A percentile compares a stretch with the other conserved stretches of the same genome.
Evolutionary conservation across 2,797 vertebrate genomes (phyloP).

Genomic region (Chiropotes sagulatus): DNA sequence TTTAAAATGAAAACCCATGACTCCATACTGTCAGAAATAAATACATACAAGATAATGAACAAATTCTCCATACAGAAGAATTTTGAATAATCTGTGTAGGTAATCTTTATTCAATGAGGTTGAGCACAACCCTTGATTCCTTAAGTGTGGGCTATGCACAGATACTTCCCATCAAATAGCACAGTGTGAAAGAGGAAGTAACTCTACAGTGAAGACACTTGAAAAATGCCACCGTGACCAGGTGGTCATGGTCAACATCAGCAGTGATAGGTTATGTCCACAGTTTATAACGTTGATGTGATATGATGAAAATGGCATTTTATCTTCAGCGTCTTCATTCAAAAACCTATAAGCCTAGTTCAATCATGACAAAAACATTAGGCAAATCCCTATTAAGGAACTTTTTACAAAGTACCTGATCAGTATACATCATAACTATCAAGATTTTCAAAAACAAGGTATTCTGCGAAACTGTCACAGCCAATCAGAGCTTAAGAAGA

Average conservation of each 20-base stretch:
- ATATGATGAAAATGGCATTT: background rate
- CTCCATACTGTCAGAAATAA: background rate
- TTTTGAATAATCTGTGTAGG: background rate
- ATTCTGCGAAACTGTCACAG: background rate
- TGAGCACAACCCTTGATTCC: background rate
- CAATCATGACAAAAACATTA: background rate
- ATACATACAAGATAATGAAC: background rate
- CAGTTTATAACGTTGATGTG: fast-evolving
- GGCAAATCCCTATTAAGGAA: background rate
- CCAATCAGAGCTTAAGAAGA: background rate
- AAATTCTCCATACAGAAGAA: background rate
- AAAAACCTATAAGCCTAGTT: background rate
- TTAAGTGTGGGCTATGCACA: background rate
- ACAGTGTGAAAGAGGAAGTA: background rate
- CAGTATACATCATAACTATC: background rate
- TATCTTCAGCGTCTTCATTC: background rate
- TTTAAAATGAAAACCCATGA: background rate
- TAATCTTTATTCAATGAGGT: background rate
- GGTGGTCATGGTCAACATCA: background rate
- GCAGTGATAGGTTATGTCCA: background rate
- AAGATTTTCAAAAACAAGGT: background rate
- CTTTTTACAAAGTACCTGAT: background rate
- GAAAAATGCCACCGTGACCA: background rate
- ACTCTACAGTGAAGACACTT: background rate
- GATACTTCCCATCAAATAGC: too few species aligned